Base-by-base conservation (phyloP, 2,113 vertebrate species). In the Sciurus niger region DNA sequence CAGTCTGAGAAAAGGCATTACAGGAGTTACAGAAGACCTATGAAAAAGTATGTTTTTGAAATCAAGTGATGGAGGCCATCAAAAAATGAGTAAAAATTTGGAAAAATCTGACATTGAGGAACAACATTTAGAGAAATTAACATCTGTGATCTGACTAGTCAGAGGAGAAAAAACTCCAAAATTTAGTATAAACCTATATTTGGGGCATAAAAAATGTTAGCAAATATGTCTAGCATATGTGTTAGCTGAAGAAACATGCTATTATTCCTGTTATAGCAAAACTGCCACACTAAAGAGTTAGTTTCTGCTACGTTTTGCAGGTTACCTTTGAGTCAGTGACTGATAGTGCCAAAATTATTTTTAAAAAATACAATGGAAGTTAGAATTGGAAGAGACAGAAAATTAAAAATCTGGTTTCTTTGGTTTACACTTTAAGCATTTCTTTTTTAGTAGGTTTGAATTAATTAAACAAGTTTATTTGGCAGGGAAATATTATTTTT, bases 401-500 rank as follows among this genome's bases (percentile, higher is more conserved):
- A 28, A 34, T 37, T 17, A 24, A 14, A 14, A 77, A 74, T 72
- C 32, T n/a, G 24, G 6, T 93, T 76, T 78, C 48, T 78, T 67
- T 20, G 40, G 24, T 58, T 93, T 92, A 51, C 0, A 22, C 1
- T 30, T 58, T 85, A 94, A 51, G 37, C 58, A 72, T 77, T 79
- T 93, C 34, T 72, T 46, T 22, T 79, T 43, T 46, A 58, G 88
- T 58, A 30, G 13, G 4, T 32, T 93, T 90, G 28, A 88, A 78
- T 87, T 77, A 37, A 85, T 55, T 80, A 73, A 14, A 88, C 67
- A 78, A 25, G 9, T 53, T 53, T 83, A 89, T 53, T 86, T 76
- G 67, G 58, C 32, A 87, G 28, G 85, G 11, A 46, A 90, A 8
- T 40, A 73, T 68, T 86, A n/a, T 68, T 96, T 82, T 86, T 65